Evolutionary conservation across 2,888 invertebrate genomes (phyloP), one percentile per base, ranked within the genome.

Genomic region (Calameuta idolon): DNA sequence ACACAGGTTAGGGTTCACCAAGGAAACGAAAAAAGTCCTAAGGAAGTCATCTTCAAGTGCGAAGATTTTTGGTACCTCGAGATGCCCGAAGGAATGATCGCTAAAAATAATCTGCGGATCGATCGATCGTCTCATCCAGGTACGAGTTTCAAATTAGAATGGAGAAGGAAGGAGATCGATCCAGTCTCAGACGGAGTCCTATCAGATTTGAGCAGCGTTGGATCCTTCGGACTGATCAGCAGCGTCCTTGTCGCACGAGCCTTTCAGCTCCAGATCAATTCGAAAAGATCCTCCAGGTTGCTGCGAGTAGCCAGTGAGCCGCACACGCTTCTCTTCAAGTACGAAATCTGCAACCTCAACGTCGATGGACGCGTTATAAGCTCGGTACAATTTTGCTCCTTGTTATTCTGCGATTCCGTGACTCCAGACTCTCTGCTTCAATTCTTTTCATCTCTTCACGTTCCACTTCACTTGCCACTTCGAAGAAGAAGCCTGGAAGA

Each of bases 201-300:
- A 35, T n/a, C 81, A 89, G 90, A 82, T 79, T 81, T 90, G 75
- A 74, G 74, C 23, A 81, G 79, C 23, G 82, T 82, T 33, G 85
- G 84, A 74, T 87, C 87, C 86, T 85, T 90, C 71, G 90, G 90
- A n/a, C 75, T 90, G 80, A 90, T 90, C 81, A 86, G 83, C 40
- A 84, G 84, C 30, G 84, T 84, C 11, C 73, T 87, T 15, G 81
- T 84, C 15, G 81, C 84, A 12, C 79, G 82, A n/a, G 77, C 71
- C 69, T 87, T 86, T 40, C 84, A 88, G 77, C 74, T 89, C 23
- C 75, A 77, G 77, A 79, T 81, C 33, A 79, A 69, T 76, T 83
- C 79, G 74, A 80, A 83, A 77, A 30, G 75, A 34, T 37, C 80
- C 1, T 81, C 81, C 12, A 84, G 89, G 80, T 74, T 77, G 1